These are phyloP conservation scores for Marronus borbonicus DNA, from an alignment of 2,888 invertebrate genomes.

Conservation along the genomic window DNA sequence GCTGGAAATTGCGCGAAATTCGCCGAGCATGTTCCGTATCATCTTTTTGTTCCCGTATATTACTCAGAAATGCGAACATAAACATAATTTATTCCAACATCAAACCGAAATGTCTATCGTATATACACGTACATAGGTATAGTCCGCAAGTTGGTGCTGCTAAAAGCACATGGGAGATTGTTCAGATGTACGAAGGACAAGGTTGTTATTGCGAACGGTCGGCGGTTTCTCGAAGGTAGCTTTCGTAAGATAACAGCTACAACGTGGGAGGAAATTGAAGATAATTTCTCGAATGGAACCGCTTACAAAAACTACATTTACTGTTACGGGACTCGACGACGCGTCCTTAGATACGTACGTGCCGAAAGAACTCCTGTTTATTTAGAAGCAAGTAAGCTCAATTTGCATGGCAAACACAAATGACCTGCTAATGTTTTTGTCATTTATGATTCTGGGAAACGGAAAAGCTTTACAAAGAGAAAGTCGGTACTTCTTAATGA, in stretches of 20 bases:
- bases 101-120: neutral
- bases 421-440: neutral
- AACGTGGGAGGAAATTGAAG: constrained; percentile 4
- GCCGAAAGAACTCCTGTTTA: neutral
- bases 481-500: too few species aligned
- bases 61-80: neutral
- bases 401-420: neutral
- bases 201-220: neutral
- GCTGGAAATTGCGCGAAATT: neutral
- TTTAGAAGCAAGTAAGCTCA: neutral
- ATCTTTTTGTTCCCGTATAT: neutral
- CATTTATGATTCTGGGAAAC: neutral
- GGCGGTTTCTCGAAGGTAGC: neutral
- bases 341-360: neutral
- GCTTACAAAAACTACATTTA: neutral
- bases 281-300: constrained; percentile 13
- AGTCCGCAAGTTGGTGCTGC: neutral
- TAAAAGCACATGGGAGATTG: neutral
- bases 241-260: constrained; percentile 11
- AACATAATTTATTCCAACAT: neutral
- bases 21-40: neutral
- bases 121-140: neutral
- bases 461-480: too few species aligned
- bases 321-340: neutral
- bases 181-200: neutral